phyloP scores from a whole-genome alignment of 2,113 vertebrate genomes.

The Synchiropus splendidus region DNA sequence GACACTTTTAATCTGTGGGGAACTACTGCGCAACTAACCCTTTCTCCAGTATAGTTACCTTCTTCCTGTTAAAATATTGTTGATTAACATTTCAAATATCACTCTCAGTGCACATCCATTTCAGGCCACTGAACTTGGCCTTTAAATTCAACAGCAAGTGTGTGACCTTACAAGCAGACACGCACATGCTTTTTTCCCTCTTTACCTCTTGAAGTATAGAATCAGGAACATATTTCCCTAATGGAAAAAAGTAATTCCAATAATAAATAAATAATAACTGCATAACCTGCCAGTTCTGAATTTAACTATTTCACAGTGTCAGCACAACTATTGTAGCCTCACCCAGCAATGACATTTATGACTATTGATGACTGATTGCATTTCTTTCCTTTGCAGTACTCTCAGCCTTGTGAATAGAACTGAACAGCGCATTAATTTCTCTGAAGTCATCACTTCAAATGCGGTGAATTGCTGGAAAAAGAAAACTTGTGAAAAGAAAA shows the following conservation, averaged over 20 bases:
- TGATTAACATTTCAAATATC: no score
- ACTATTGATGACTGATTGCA: constrained; percentile 63
- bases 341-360: constrained; percentile 57
- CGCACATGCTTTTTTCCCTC: no score
- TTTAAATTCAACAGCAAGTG: no score
- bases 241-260: constrained; percentile 56
- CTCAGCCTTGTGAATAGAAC: constrained; percentile 52
- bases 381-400: constrained; percentile 38
- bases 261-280: constrained; percentile 36
- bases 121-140: no score
- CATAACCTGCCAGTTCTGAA: constrained; percentile 47
- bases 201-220: no score
- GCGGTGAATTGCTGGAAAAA: constrained; percentile 44
- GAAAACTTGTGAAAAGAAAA: constrained; percentile 54
- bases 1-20: no score
- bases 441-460: constrained; percentile 54
- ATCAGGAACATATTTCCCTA: constrained; percentile 44
- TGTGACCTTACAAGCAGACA: not conserved
- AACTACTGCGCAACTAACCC: no score
- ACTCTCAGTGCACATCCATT: no score
- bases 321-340: constrained; percentile 51
- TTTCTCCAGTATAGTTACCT: no score
- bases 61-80: no score
- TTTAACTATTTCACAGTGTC: constrained; percentile 61
- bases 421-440: constrained; percentile 51